phyloP scores from a whole-genome alignment of 2,888 invertebrate genomes.

The Glaucopsyche alexis region DNA sequence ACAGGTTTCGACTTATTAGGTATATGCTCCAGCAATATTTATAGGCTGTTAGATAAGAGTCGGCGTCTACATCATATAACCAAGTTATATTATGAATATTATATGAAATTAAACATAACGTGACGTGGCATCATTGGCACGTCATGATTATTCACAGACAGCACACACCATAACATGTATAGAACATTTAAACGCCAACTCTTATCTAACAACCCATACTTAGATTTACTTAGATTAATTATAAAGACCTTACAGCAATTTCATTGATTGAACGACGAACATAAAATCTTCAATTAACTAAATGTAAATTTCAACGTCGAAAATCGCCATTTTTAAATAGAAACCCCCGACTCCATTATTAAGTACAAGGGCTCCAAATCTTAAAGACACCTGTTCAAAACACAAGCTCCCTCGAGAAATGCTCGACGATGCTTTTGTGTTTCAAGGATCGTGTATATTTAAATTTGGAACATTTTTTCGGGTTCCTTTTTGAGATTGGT shows the following conservation, averaged over 20 bases:
- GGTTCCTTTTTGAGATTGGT: constrained; percentile 16
- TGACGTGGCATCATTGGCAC: too few relatives aligned
- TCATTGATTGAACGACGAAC: neutral
- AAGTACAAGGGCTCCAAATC: constrained; percentile 7
- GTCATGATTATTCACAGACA: too few relatives aligned
- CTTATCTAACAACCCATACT: too few relatives aligned
- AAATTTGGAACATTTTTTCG: constrained; percentile 16
- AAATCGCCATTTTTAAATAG: constrained; percentile 14
- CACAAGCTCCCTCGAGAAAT: constrained; percentile 10
- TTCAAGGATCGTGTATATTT: constrained; percentile 19
- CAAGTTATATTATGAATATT: too few relatives aligned
- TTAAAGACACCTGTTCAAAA: constrained; percentile 19
- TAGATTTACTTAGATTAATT: too few relatives aligned
- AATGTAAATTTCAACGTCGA: constrained; percentile 9
- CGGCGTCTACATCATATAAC: too few relatives aligned
- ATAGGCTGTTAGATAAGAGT: too few relatives aligned
- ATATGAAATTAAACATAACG: too few relatives aligned
- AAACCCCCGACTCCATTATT: constrained; percentile 2
- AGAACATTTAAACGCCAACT: too few relatives aligned
- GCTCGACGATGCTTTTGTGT: constrained; percentile 7
- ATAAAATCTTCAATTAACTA: constrained; percentile 6
- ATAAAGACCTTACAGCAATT: too few relatives aligned
- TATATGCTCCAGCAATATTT: too few relatives aligned
- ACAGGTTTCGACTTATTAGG: neutral
- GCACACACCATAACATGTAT: too few relatives aligned